These are phyloP conservation scores for Sinotaia quadrata DNA, from an alignment of 2,888 invertebrate genomes.

Conservation along the genomic window DNA sequence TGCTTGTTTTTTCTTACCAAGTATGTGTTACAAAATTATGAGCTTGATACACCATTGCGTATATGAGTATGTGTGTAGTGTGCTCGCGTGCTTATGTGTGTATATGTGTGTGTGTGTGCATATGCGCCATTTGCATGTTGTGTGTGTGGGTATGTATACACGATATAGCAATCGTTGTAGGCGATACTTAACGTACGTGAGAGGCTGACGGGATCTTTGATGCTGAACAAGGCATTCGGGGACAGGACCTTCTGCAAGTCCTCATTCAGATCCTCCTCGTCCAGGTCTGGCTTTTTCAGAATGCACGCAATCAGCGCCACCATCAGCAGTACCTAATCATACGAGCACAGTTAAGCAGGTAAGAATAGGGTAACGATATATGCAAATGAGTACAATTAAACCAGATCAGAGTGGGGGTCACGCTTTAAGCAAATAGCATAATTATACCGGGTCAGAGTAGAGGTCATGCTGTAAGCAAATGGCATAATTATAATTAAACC, in stretches of 20 bases:
- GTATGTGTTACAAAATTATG: no score
- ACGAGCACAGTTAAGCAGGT: not conserved
- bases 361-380: not conserved
- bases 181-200: constrained; percentile 39
- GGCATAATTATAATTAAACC: no score
- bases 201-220: constrained; percentile 32
- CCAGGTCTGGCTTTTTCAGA: constrained; percentile 69
- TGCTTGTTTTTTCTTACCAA: no score
- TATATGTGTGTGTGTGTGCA: no score
- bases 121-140: no score
- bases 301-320: constrained; percentile 71
- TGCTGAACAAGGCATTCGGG: not conserved
- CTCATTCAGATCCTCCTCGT: constrained; percentile 66
- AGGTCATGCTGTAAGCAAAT: not conserved
- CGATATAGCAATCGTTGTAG: no score
- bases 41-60: no score
- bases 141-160: no score
- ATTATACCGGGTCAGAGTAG: not conserved
- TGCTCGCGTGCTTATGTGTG: no score
- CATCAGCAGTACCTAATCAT: constrained; percentile 69
- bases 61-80: no score
- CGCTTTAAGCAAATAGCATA: not conserved
- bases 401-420: not conserved
- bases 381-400: no score
- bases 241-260: constrained; percentile 56